Percentiles rank a stretch among this genome's conserved stretches.
These are phyloP conservation scores for Arctopsyche grandis DNA, from an alignment of 1,140 invertebrate species.

Conservation along the genomic window DNA sequence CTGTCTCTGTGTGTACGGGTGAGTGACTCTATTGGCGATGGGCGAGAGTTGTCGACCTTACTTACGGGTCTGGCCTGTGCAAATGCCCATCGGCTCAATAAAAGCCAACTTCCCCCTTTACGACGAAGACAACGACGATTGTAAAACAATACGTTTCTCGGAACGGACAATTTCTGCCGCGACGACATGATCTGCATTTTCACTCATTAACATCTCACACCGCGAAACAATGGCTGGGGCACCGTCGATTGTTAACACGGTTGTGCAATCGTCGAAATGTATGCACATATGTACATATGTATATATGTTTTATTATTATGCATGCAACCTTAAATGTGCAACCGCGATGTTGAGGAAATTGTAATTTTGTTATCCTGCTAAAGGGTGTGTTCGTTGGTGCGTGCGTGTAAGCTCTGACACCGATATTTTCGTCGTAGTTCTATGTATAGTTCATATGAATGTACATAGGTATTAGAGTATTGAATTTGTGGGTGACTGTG, in stretches of 20 bases:
- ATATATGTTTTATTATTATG: neutral
- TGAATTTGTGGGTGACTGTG: slow-evolving; percentile 31
- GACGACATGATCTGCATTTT: neutral
- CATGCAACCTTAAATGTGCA: neutral
- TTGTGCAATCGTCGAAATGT: neutral
- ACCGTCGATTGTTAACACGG: neutral
- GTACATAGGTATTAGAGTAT: too few relatives aligned
- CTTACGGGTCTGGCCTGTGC: neutral
- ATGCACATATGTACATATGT: neutral
- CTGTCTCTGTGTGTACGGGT: neutral
- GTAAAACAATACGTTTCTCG: slow-evolving; percentile 19
- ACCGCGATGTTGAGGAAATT: too few relatives aligned
- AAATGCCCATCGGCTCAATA: neutral
- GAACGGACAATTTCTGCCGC: neutral
- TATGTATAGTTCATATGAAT: too few relatives aligned
- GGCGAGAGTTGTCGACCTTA: slow-evolving; percentile 16
- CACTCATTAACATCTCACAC: neutral
- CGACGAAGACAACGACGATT: slow-evolving; percentile 2
- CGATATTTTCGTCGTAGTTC: neutral
- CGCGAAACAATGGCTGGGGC: neutral
- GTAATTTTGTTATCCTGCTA: too few relatives aligned
- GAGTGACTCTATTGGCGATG: slow-evolving; percentile 14
- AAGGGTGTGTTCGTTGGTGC: neutral
- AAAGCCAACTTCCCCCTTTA: slow-evolving; percentile 8
- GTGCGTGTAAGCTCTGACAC: neutral